A percentile compares a stretch with the other conserved stretches of the same genome.
These are phyloP conservation scores for Cephalotes varians DNA, from an alignment of 2,888 invertebrate genomes.

Conservation along the genomic window DNA sequence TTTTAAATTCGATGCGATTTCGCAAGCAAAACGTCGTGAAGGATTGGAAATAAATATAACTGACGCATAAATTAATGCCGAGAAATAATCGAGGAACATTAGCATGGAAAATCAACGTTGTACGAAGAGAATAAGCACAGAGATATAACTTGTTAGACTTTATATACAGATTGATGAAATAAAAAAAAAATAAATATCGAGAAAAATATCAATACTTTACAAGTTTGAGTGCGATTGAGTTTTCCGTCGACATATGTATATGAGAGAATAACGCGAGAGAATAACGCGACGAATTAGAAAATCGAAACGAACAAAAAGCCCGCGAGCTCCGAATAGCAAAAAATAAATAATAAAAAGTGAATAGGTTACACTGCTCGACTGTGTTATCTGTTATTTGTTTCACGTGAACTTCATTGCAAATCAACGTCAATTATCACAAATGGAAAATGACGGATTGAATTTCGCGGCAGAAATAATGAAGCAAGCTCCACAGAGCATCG, in stretches of 20 bases:
- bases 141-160: slow-evolving; percentile 33
- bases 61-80: background rate
- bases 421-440: slow-evolving; percentile 26
- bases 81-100: slow-evolving; percentile 22
- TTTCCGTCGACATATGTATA: slow-evolving; percentile 4
- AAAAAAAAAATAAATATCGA: slow-evolving; percentile 13
- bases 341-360: slow-evolving; percentile 16
- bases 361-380: background rate
- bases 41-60: slow-evolving; percentile 3
- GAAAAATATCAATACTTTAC: slow-evolving; percentile 7
- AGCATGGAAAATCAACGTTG: slow-evolving; percentile 16
- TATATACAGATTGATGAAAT: slow-evolving; percentile 21
- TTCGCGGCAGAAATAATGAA: slow-evolving; percentile 19
- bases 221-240: background rate
- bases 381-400: slow-evolving; percentile 1
- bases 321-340: background rate
- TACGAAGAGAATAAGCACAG: background rate
- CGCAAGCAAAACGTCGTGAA: background rate
- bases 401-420: background rate
- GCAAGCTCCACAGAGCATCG: background rate
- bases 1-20: background rate
- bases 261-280: too few species aligned
- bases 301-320: background rate
- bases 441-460: slow-evolving; percentile 6
- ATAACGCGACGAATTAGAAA: slow-evolving; percentile 25